Conservation (phyloP, 2,113 vertebrate species). For the Pan paniscus region DNA sequence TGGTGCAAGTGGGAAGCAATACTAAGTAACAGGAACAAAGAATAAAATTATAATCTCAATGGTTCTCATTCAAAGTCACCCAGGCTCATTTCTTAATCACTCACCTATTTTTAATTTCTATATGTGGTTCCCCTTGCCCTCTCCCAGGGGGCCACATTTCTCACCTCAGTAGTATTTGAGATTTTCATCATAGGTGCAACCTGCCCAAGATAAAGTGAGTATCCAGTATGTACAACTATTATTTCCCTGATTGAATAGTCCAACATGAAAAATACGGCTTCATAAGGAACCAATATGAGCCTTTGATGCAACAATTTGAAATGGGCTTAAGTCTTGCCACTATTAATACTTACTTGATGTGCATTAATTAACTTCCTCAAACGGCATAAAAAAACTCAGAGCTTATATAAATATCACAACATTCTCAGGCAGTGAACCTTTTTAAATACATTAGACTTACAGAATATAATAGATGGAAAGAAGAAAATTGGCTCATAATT, state of each 20-base stretch:
- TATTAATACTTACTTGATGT: neutral
- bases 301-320: neutral
- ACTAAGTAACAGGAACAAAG: neutral
- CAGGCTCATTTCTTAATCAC: neutral
- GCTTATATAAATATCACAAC: constrained; percentile 44
- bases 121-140: neutral
- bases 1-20: neutral
- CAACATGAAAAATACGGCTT: constrained; percentile 24
- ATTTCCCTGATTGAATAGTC: neutral
- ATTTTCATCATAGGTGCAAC: constrained; percentile 14
- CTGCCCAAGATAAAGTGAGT: neutral
- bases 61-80: neutral
- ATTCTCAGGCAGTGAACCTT: constrained; percentile 28
- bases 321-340: neutral
- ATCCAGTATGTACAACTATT: neutral
- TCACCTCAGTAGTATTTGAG: neutral
- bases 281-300: neutral
- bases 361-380: constrained; percentile 8
- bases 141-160: neutral
- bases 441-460: constrained; percentile 55
- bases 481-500: constrained; percentile 27
- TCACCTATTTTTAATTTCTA: neutral
- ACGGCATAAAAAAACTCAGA: constrained; percentile 5
- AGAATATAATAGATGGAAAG: constrained; percentile 9
- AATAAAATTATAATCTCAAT: neutral